Conservation (phyloP, 2,797 vertebrate genomes). For the Periparus ater region DNA sequence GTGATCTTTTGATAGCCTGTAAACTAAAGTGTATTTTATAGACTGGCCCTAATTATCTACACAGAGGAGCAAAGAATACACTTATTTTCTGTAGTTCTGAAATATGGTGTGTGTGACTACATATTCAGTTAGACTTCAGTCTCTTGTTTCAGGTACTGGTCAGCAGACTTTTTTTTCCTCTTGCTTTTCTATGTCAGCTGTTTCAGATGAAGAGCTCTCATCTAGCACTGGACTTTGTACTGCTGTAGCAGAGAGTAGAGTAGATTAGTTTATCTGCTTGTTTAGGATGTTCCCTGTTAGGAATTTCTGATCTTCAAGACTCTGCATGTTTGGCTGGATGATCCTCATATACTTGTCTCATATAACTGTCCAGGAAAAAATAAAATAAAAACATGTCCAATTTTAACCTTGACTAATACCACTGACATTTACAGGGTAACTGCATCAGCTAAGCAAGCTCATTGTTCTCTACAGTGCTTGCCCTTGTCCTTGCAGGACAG, state of each 20-base stretch:
- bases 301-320: neutral
- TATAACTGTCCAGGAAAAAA: neutral
- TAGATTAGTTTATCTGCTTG: conserved; percentile 17
- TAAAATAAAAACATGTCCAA: neutral
- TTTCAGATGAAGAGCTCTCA: conserved; percentile 9
- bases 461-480: neutral
- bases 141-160: neutral
- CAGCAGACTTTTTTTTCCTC: neutral
- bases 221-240: neutral
- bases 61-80: neutral
- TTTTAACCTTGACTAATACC: neutral
- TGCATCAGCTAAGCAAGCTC: neutral
- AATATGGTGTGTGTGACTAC: neutral
- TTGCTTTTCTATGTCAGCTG: neutral
- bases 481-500: neutral
- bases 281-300: neutral
- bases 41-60: neutral
- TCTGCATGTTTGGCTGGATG: neutral
- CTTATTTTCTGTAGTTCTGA: neutral
- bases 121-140: neutral
- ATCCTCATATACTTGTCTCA: neutral
- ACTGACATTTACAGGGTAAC: neutral
- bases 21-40: neutral
- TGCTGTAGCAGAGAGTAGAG: neutral
- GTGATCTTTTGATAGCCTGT: neutral